Conservation (phyloP, 2,888 invertebrate species). For the Apomyelois bistriatella region DNA sequence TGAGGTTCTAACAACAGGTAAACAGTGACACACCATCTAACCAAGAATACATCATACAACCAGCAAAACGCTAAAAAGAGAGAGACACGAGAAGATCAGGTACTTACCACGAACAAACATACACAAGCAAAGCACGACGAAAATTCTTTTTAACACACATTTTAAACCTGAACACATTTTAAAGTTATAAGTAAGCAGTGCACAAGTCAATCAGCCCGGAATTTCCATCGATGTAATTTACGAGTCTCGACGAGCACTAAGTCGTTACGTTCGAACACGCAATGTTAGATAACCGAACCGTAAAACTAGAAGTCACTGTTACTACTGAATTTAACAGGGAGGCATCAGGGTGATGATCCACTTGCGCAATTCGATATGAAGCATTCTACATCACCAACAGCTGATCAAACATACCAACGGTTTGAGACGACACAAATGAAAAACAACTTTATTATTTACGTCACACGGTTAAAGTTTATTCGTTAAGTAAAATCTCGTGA, state of each 20-base stretch:
- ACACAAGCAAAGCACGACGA: conserved; percentile 31
- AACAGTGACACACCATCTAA: too few species aligned
- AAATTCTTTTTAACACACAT: conserved; percentile 40
- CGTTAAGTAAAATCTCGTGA: background rate
- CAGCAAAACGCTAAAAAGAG: too few species aligned
- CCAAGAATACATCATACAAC: too few species aligned
- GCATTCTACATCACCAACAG: conserved; percentile 35
- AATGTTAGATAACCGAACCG: conserved; percentile 16
- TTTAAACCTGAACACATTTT: conserved; percentile 5
- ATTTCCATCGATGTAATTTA: conserved; percentile 4
- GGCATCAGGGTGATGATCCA: conserved; percentile 33
- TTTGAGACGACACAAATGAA: conserved; percentile 1
- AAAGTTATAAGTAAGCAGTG: conserved; percentile 4
- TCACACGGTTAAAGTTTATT: background rate
- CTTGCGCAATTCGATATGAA: conserved; percentile 36
- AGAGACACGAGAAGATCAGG: too few species aligned
- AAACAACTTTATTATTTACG: background rate
- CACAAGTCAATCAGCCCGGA: background rate
- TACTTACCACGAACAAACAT: conserved; percentile 44
- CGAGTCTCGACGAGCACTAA: background rate
- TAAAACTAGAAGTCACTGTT: conserved; percentile 12
- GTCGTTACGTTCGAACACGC: conserved; percentile 14
- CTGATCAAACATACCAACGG: conserved; percentile 54
- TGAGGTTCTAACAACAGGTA: too few species aligned
- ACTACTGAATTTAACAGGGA: conserved; percentile 9